Base-by-base conservation (phyloP, 2,888 invertebrate genomes). In the Odontocolon sp. region DNA sequence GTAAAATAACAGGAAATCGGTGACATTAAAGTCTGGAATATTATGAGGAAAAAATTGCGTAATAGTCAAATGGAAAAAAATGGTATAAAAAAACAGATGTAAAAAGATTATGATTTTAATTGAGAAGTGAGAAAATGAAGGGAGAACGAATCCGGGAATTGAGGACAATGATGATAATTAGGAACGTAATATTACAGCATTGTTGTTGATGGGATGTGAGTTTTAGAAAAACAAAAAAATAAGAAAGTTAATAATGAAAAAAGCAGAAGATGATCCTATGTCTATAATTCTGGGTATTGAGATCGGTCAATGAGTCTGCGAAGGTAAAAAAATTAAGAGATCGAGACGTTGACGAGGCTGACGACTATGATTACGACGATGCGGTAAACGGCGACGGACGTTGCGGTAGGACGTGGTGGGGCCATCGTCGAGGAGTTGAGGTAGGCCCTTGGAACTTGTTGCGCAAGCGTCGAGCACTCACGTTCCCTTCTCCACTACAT, bases 371-470 rank as follows among this genome's bases (percentile, higher is more conserved):
- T 16, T 40, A 57, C 68, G 38, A 45, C 47, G 56, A 54, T 54
- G 63, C 42, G 40, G 42, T 50, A 45, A 56, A 63, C 67, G 33
- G n/a, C 61, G 68, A 59, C 59, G 42, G 63, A 64, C 57, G 56
- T 77, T 77, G 72, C 56, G 85, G 84, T 85, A 83, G 81, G 83
- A 82, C 80, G 56, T 77, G 57, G 69, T 21, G 75, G 56, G 45
- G 42, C 54, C 52, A 47, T 40, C 33, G 66, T 61, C 66, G 57
- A 45, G 59, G 16, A 33, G 56, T 85, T 84, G 82, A 69, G 85
- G 85, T 83, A 85, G 85, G 85, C 80, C 84, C 78, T 82, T 80
- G 64, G 76, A 80, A 84, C 83, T 82, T 84, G 85, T 83, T 84
- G 82, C 85, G 71, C 80, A 82, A 85, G 78, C 69, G 73, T 73